These are phyloP conservation scores for Horisme vitalbata DNA, from an alignment of 2,888 invertebrate species.

Conservation along the genomic window DNA sequence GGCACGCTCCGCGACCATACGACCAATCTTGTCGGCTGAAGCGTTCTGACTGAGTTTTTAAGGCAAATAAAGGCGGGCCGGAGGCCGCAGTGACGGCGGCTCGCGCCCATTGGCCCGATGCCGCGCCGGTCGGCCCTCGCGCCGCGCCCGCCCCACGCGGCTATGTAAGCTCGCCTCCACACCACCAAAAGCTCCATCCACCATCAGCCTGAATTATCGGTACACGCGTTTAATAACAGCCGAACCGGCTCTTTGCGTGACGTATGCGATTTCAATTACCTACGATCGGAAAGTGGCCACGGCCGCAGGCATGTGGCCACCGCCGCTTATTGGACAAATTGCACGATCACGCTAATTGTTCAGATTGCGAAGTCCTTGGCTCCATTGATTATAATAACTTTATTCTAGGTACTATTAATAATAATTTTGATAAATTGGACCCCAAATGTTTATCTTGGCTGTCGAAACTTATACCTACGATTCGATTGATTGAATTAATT, in stretches of 20 bases:
- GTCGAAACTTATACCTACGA: no score
- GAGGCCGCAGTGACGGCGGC: constrained; percentile 22
- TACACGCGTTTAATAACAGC: constrained; percentile 42
- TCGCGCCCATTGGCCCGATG: constrained; percentile 11
- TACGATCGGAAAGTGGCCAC: constrained; percentile 40
- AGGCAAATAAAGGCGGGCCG: constrained; percentile 45
- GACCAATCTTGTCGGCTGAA: constrained; percentile 45
- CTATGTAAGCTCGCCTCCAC: constrained; percentile 49
- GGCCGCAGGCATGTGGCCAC: constrained; percentile 25
- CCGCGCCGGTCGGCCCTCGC: constrained; percentile 2
- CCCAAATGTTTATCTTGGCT: no score
- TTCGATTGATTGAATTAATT: no score
- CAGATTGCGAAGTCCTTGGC: constrained; percentile 22
- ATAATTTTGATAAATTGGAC: no score
- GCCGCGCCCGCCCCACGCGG: background rate
- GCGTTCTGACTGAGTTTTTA: constrained; percentile 52
- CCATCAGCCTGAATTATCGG: constrained; percentile 45
- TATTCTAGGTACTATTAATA: no score
- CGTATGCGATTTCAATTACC: constrained; percentile 47
- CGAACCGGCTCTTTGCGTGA: constrained; percentile 46
- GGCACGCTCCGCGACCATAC: constrained; percentile 22
- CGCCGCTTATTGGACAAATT: constrained; percentile 16
- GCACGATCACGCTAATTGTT: constrained; percentile 21
- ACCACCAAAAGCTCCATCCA: constrained; percentile 42
- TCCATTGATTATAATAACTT: constrained; percentile 27